Base-by-base conservation (phyloP, 2,888 invertebrate genomes). In the Rhynchonema sp. region DNA sequence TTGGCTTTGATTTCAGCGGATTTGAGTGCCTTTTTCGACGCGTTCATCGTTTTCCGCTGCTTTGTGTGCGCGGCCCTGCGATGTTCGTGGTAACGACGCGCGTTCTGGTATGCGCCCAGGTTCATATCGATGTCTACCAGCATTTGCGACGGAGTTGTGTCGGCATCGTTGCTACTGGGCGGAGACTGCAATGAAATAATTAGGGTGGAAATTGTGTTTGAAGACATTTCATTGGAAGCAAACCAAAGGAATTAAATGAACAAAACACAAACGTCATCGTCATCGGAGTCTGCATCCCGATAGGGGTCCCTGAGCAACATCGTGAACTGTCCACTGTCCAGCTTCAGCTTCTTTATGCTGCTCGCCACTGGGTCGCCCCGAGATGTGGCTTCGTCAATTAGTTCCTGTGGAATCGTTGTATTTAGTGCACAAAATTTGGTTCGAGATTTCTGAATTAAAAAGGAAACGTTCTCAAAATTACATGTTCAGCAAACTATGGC, bases 41-140 rank as follows among this genome's bases (percentile, higher is more conserved):
- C 89, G 70, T 92, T 89, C 13, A 94, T 78, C 0, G 98, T 98
- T 74, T 94, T 94, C 73, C 89, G 85, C 72, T 94, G 88, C 71
- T 99, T 98, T 30, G 65, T 65, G 0, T 63, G 65, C 1, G 71
- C 71, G 22, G 65, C 64, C 61, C 69, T 82, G 73, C 91, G 94
- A 69, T 84, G 83, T 69, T 88, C 87, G 76, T 90, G 98, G 75
- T 87, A 84, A 82, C 81, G 84, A 66, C 87, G 82, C 1, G 94
- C 92, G 78, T 98, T 98, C 58, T 88, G 87, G 76, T 84, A 66
- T 3, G 72, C 70, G 26, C 65, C 66, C 61, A 90, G 77, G 28
- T 83, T 86, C 58, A 98, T 78, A 75, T 98, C 90, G 46, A 98
- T 84, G 70, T 92, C 90, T 2, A 96, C 81, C 54, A 82, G 71